Evolutionary conservation across 35 echinoderm and acorn worm genomes (phyloP).

Genomic region (Strongylocentrotus purpuratus): DNA sequence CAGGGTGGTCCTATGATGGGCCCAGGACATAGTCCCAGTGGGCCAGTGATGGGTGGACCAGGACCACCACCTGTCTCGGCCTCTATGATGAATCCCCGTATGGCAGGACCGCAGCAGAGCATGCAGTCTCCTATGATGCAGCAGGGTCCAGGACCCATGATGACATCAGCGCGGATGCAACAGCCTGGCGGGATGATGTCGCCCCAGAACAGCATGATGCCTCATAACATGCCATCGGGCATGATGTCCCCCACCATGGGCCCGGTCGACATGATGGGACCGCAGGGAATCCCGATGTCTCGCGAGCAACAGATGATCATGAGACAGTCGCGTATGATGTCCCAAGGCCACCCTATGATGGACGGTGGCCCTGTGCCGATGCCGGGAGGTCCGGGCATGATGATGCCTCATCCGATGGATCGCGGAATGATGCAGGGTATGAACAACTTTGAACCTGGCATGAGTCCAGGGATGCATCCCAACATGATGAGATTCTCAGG

Average conservation of each 20-base stretch:
- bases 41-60: background rate
- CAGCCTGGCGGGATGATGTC: slow-evolving; percentile 62
- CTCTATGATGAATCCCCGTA: slow-evolving; percentile 41
- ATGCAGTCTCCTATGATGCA: slow-evolving; percentile 62
- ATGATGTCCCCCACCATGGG: slow-evolving; percentile 54
- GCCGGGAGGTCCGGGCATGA: slow-evolving; percentile 29
- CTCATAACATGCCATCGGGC: slow-evolving; percentile 46
- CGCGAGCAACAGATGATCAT: slow-evolving; percentile 66
- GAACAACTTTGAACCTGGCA: slow-evolving; percentile 44
- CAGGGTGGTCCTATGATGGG: slow-evolving; percentile 26
- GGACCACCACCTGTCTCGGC: background rate
- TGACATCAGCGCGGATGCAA: slow-evolving; percentile 51
- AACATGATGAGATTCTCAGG: slow-evolving; percentile 53
- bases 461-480: slow-evolving; percentile 42
- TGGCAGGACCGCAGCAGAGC: slow-evolving; percentile 46
- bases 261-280: slow-evolving; percentile 48
- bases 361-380: slow-evolving; percentile 23
- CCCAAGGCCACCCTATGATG: slow-evolving; percentile 36
- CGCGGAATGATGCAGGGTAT: slow-evolving; percentile 65
- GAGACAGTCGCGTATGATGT: slow-evolving; percentile 58
- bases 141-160: slow-evolving; percentile 29
- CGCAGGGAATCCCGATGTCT: slow-evolving; percentile 27
- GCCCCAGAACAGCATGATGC: slow-evolving; percentile 54
- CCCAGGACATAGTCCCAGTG: slow-evolving; percentile 41
- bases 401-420: slow-evolving; percentile 54